These are phyloP conservation scores for Zingel zingel DNA, from an alignment of 2,113 vertebrate species.

Conservation along the genomic window DNA sequence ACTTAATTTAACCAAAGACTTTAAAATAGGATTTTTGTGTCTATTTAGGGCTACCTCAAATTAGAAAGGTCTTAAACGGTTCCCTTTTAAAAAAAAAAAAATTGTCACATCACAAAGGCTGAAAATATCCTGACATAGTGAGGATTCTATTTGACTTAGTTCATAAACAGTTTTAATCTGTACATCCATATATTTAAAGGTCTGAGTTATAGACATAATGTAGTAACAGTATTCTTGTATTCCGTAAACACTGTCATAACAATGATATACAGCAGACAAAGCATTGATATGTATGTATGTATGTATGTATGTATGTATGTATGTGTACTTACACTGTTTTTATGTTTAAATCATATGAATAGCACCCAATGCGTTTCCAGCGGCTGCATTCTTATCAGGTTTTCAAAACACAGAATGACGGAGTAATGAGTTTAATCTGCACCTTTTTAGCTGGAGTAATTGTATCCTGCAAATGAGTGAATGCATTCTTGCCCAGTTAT, in stretches of 20 bases:
- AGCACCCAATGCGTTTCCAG: slow-evolving; percentile 34
- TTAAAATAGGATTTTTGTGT: neutral
- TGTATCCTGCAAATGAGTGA: slow-evolving; percentile 22
- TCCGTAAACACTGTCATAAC: neutral
- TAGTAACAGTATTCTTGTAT: neutral
- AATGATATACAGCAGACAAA: neutral
- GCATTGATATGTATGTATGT: too few species aligned
- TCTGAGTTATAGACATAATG: neutral
- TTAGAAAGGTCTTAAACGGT: neutral
- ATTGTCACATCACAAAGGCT: neutral
- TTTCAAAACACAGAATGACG: slow-evolving; percentile 34
- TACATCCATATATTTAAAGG: neutral
- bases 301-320: too few species aligned
- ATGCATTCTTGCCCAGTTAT: neutral
- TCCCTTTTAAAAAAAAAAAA: too few species aligned
- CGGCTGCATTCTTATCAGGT: slow-evolving; percentile 42
- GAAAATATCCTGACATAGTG: neutral
- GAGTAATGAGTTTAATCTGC: slow-evolving; percentile 60
- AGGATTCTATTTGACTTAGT: neutral
- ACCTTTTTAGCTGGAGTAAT: slow-evolving; percentile 45
- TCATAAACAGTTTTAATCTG: neutral
- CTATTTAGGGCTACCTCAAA: neutral
- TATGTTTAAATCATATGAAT: slow-evolving; percentile 1
- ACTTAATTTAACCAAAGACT: neutral
- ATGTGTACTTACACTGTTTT: too few species aligned